Evolutionary conservation across 2,888 invertebrate genomes (phyloP).

Genomic region (Cactoblastis cactorum): DNA sequence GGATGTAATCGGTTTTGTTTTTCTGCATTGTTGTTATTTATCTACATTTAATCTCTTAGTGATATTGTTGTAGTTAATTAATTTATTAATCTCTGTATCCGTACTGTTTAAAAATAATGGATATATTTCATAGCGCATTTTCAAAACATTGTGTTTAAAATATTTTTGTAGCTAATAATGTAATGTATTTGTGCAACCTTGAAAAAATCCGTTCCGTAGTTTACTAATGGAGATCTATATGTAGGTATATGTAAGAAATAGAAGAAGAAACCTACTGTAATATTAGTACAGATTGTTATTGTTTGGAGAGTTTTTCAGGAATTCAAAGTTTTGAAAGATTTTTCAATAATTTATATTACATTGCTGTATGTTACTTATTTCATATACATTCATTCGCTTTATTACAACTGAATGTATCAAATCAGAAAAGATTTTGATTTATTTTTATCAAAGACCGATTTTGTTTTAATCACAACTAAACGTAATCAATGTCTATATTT

Average conservation of each 20-base stretch:
- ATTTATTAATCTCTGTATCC: too few species aligned
- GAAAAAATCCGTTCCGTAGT: not conserved
- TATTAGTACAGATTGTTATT: constrained; percentile 14
- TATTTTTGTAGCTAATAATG: too few species aligned
- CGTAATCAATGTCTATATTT: constrained; percentile 54
- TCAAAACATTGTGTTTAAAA: too few species aligned
- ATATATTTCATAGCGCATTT: too few species aligned
- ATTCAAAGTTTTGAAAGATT: constrained; percentile 27
- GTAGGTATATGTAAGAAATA: not conserved
- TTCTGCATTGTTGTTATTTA: not conserved
- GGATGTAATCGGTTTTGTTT: constrained; percentile 1
- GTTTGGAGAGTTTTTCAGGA: constrained; percentile 45
- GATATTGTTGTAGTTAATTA: too few species aligned
- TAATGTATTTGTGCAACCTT: not conserved
- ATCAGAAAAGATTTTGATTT: constrained; percentile 57
- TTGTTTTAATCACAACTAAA: constrained; percentile 51
- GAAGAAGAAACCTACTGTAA: not conserved
- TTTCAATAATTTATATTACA: constrained; percentile 28
- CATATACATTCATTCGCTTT: constrained; percentile 41
- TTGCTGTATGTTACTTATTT: constrained; percentile 38
- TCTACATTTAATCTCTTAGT: too few species aligned
- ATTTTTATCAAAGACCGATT: constrained; percentile 53
- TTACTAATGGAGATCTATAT: not conserved
- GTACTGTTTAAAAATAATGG: too few species aligned
- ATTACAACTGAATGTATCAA: constrained; percentile 47